Conservation (phyloP, 2,888 invertebrate species). For the Dyspetes luteomarginatus region DNA sequence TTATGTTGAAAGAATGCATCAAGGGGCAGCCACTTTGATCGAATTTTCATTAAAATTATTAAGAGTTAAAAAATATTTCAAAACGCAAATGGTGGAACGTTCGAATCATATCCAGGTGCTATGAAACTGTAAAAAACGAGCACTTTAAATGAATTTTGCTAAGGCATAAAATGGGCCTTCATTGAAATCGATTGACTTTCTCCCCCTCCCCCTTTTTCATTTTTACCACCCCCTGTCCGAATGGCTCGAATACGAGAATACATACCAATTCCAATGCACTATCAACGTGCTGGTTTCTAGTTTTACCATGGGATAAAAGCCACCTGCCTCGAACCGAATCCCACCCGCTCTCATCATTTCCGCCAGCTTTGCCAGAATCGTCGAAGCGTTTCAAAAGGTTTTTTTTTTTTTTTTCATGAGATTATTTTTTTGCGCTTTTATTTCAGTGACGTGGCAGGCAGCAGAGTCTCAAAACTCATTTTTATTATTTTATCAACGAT, state of each 20-base stretch:
- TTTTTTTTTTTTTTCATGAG: neutral
- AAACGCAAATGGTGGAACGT: no score
- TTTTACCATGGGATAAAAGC: slow-evolving; percentile 48
- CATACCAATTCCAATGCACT: slow-evolving; percentile 10
- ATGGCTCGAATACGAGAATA: slow-evolving; percentile 17
- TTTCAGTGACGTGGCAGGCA: slow-evolving; percentile 29
- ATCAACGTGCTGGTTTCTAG: slow-evolving; percentile 51
- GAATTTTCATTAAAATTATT: no score
- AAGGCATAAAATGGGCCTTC: slow-evolving; percentile 30
- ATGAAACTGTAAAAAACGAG: no score
- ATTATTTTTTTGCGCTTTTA: slow-evolving; percentile 38
- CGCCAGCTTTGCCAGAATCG: slow-evolving; percentile 58
- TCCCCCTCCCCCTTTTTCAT: neutral
- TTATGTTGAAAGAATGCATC: no score
- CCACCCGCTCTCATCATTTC: slow-evolving; percentile 62
- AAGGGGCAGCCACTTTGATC: no score
- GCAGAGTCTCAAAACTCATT: slow-evolving; percentile 25
- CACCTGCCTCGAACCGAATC: slow-evolving; percentile 21
- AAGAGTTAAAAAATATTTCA: no score
- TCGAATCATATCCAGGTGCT: no score
- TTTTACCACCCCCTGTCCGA: neutral
- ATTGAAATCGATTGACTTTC: neutral
- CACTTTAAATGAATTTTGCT: no score
- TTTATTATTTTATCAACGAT: slow-evolving; percentile 21
- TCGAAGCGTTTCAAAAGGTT: slow-evolving; percentile 23